Percentiles rank a stretch among this genome's conserved stretches.
Evolutionary conservation across 2,113 vertebrate genomes (phyloP).

Genomic region (Ameiurus melas): DNA sequence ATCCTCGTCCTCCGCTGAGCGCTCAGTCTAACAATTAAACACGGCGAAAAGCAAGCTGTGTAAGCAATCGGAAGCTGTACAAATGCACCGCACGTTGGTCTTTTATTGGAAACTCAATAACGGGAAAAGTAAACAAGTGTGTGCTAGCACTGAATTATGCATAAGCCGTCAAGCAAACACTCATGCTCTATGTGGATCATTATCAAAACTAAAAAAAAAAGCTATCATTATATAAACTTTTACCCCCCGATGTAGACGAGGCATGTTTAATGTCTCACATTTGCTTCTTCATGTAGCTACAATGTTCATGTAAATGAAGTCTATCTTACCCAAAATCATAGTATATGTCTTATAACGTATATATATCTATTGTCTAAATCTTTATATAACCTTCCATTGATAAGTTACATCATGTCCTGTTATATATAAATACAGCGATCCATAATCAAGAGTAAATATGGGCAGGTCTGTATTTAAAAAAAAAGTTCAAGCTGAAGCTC

Average conservation of each 20-base stretch:
- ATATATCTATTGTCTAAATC: background rate
- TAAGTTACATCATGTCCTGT: background rate
- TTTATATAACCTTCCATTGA: background rate
- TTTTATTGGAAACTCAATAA: background rate
- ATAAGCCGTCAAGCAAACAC: conserved; percentile 1
- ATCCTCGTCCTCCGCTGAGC: conserved; percentile 78
- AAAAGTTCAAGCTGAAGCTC: background rate
- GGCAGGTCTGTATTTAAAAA: background rate
- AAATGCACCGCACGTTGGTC: background rate
- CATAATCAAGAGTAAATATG: background rate
- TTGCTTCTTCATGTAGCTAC: background rate
- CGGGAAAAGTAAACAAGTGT: conserved; percentile 7
- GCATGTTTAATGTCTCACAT: background rate
- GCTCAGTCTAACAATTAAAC: conserved; percentile 72
- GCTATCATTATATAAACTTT: background rate
- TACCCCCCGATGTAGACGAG: background rate
- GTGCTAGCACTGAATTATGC: background rate
- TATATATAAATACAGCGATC: background rate
- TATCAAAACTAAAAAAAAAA: background rate
- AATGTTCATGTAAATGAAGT: background rate
- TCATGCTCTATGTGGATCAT: background rate
- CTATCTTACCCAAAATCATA: background rate
- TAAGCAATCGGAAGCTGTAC: conserved; percentile 9
- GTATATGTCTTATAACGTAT: no score
- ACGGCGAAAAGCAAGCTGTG: background rate